Evolutionary conservation across 1,140 invertebrate species (phyloP).

Genomic region (Prorops nasuta): DNA sequence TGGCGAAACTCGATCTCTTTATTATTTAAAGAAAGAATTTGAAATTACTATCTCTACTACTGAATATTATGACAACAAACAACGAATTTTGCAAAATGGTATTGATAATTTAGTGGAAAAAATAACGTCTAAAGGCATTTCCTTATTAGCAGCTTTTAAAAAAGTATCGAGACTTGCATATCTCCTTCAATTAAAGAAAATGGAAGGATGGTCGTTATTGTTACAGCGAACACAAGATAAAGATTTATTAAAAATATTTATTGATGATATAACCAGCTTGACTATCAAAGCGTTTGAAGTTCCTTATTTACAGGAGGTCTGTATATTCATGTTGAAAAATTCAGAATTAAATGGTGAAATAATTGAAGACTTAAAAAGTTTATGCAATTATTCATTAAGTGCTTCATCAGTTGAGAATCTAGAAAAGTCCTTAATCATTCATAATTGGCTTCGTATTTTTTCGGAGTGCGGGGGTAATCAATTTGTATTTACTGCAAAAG

Average conservation of each 20-base stretch:
- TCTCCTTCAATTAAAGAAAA: conserved; percentile 23
- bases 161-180: conserved; percentile 29
- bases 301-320: too few species aligned
- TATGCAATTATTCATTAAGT: too few species aligned
- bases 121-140: conserved; percentile 2
- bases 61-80: conserved; percentile 27
- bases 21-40: conserved; percentile 33
- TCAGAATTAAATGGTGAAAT: too few species aligned
- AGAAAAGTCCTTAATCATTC: too few species aligned
- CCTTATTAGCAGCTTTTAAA: conserved; percentile 2
- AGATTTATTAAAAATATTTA: conserved; percentile 21
- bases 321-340: too few species aligned
- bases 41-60: conserved; percentile 21
- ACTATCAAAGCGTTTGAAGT: too few species aligned
- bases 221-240: conserved; percentile 18
- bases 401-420: too few species aligned
- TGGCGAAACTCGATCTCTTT: conserved; percentile 10
- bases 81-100: conserved; percentile 26
- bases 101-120: conserved; percentile 10
- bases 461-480: too few species aligned
- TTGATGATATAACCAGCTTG: too few species aligned
- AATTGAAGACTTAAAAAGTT: too few species aligned
- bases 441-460: too few species aligned
- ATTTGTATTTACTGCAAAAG: too few species aligned
- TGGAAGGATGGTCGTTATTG: conserved; percentile 24